Percentiles rank a stretch among this genome's conserved stretches.
Evolutionary conservation across 2,888 invertebrate species (phyloP).

Genomic region (Caenorhabditis sp.): DNA sequence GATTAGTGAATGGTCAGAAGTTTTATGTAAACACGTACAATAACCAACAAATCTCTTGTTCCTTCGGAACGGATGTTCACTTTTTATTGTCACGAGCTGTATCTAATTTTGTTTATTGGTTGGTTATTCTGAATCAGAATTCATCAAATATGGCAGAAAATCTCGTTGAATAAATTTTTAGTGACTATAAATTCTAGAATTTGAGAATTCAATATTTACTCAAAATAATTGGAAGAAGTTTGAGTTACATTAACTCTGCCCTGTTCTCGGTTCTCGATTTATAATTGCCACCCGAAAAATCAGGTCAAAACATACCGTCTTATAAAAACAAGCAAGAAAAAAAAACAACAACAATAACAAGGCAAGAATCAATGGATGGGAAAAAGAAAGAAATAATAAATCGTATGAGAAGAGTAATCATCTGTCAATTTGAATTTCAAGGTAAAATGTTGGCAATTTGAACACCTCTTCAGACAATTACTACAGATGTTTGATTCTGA

Average conservation of each 20-base stretch:
- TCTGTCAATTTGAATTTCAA: background rate
- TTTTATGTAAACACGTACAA: background rate
- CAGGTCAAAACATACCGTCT: background rate
- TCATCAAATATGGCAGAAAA: no score
- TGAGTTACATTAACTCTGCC: no score
- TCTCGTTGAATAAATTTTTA: no score
- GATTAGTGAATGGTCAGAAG: slow-evolving; percentile 1
- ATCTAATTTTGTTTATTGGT: no score
- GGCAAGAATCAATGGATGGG: background rate
- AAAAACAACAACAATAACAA: background rate
- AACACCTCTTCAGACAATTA: background rate
- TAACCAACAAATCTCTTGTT: no score
- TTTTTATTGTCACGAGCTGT: background rate
- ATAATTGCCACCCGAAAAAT: no score
- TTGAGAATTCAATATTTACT: no score
- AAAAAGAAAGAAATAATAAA: background rate
- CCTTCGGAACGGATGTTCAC: background rate
- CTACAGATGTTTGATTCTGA: background rate
- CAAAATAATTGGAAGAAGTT: no score
- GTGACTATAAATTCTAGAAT: no score
- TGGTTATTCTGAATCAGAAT: no score
- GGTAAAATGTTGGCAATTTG: slow-evolving; percentile 1
- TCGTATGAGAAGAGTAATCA: background rate
- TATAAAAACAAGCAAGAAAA: background rate
- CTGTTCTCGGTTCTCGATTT: no score